Evolutionary conservation across 2,888 invertebrate genomes (phyloP).

Genomic region (Cremastobaeus sp.): DNA sequence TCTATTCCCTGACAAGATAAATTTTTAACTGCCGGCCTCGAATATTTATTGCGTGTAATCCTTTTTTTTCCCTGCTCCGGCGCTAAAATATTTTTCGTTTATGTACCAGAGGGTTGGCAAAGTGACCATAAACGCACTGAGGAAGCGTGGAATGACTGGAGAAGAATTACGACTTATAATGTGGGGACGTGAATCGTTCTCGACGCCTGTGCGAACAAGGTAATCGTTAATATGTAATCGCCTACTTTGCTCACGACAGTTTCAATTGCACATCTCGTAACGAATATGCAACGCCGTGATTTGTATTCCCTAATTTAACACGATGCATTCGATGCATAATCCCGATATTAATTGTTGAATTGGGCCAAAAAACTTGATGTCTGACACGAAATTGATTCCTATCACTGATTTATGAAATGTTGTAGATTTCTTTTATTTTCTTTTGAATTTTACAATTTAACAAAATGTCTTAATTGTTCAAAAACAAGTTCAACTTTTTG

Average conservation of each 20-base stretch:
- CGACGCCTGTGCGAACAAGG: slow-evolving; percentile 88
- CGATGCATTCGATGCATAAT: slow-evolving; percentile 30
- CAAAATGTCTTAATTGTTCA: no score
- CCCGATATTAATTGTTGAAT: slow-evolving; percentile 29
- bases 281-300: slow-evolving; percentile 50
- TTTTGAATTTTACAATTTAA: background rate
- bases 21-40: slow-evolving; percentile 23
- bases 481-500: no score
- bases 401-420: no score
- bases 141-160: slow-evolving; percentile 90
- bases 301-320: slow-evolving; percentile 51
- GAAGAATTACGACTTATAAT: slow-evolving; percentile 91
- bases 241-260: slow-evolving; percentile 55
- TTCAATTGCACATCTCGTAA: slow-evolving; percentile 55
- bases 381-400: no score
- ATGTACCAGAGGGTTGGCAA: slow-evolving; percentile 87
- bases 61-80: slow-evolving; percentile 10
- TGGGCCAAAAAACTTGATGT: slow-evolving; percentile 21
- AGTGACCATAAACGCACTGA: slow-evolving; percentile 90
- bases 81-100: slow-evolving; percentile 50
- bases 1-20: slow-evolving; percentile 11
- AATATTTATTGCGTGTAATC: slow-evolving; percentile 26
- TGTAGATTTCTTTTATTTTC: background rate
- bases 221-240: slow-evolving; percentile 69
- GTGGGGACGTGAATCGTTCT: slow-evolving; percentile 94